Evolutionary conservation across 35 echinoderm and acorn worm species (phyloP), one percentile per base, ranked within the genome.

Genomic region (Chiridota heheva): DNA sequence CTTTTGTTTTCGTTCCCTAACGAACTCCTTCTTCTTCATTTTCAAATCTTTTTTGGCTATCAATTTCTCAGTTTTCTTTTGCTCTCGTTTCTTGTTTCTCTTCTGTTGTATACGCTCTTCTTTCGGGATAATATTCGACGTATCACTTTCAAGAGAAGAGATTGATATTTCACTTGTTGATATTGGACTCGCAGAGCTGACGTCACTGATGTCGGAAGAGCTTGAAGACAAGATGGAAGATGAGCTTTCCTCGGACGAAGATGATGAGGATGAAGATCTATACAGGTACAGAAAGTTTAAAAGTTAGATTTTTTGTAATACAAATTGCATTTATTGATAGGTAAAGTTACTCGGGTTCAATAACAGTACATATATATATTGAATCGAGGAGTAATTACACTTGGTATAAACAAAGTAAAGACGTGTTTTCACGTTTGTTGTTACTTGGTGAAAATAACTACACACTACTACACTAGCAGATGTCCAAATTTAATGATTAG

Each of bases 141-240:
- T 37, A 13, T 43, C 67, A 18, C 44, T 33, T 34, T 67, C 60
- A 57, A 29, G 34, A 6, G 17, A 25, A 27, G 41, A 53, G 2
- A 75, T 18, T 6, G 33, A 60, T 60, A 24, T 0, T 17, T 27
- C 10, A 7, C 58, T 71, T 58, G 44, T 81, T 55, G 25, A 81
- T 31, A 37, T 53, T 20, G 44, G 48, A 15, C 76, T 86, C 38
- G 82, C 90, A 3, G 88, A 73, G 44, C 87, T 96, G 49, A 81
- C 92, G 17, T 83, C 79, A 72, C 91, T 94, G 80, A 94, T 66
- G 34, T 84, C 86, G 2, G 91, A 88, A 32, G 82, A 47, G 33
- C 65, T 73, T 4, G 86, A 88, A 25, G 86, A 73, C 17, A 46
- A 56, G 7, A 57, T 44, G 18, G 69, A 63, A 0, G 53, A 77